Conservation (phyloP, 2,888 invertebrate species). For the Caenorhabditis wallacei region DNA sequence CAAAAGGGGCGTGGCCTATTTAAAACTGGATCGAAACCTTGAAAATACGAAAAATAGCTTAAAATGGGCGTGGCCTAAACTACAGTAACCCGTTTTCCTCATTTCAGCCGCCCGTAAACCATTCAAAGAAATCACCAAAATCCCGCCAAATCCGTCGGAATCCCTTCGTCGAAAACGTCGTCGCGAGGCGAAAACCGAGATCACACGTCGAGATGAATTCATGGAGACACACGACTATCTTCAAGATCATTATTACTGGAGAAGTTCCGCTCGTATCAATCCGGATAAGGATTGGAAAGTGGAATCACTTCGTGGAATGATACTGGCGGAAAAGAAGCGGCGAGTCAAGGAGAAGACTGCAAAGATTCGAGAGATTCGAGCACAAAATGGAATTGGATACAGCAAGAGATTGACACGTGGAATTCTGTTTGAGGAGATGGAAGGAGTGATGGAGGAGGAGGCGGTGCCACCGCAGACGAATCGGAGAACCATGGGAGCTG, state of each 20-base stretch:
- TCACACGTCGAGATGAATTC: conserved; percentile 43
- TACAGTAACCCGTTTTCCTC: background rate
- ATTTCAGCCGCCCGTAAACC: conserved; percentile 25
- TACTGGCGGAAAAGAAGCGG: conserved; percentile 55
- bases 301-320: conserved; percentile 45
- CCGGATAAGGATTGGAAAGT: conserved; percentile 63
- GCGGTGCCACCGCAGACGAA: background rate
- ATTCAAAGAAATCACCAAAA: conserved; percentile 18
- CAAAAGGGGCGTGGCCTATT: no score
- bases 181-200: conserved; percentile 33
- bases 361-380: conserved; percentile 41
- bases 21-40: no score
- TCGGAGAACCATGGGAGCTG: conserved; percentile 53
- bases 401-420: conserved; percentile 4
- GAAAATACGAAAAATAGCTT: no score
- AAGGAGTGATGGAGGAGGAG: background rate
- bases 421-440: conserved; percentile 21
- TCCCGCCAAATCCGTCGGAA: conserved; percentile 12
- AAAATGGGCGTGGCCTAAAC: no score
- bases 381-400: background rate
- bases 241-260: conserved; percentile 61
- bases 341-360: conserved; percentile 35
- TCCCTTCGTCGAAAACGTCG: conserved; percentile 19
- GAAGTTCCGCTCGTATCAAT: conserved; percentile 58
- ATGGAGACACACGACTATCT: conserved; percentile 59